These are phyloP conservation scores for Tetranychus piercei DNA, from an alignment of 2,888 invertebrate species.

Conservation along the genomic window DNA sequence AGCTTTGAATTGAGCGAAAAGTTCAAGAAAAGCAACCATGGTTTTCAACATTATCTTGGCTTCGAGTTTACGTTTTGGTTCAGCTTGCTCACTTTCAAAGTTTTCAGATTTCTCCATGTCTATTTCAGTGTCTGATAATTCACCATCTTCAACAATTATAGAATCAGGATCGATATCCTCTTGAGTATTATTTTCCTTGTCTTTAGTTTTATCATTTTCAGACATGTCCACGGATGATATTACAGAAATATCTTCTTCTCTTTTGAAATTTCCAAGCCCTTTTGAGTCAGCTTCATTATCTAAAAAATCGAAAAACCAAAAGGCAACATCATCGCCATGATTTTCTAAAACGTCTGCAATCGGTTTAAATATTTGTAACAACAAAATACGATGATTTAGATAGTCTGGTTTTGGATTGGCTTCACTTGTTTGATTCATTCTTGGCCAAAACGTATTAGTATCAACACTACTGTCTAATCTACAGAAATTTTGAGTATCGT, in stretches of 20 bases:
- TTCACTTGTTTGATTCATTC: slow-evolving; percentile 1
- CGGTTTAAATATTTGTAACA: not conserved
- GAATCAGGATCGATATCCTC: not conserved
- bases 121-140: not conserved
- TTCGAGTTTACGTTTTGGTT: not conserved
- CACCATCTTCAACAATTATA: not conserved
- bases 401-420: slow-evolving; percentile 43
- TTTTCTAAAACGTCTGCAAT: not conserved
- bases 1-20: not conserved
- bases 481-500: not conserved
- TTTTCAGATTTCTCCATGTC: not conserved
- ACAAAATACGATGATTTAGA: slow-evolving; percentile 51
- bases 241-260: not conserved
- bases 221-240: not conserved
- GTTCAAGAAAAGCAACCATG: not conserved
- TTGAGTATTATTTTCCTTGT: not conserved
- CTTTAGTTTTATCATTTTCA: not conserved
- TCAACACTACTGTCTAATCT: not conserved
- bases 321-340: not conserved
- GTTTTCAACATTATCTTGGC: not conserved
- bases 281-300: not conserved
- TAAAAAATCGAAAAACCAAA: not conserved
- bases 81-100: too few species aligned
- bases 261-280: not conserved
- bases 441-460: not conserved